Base-by-base conservation (phyloP, 2,113 vertebrate species). In the Mesembrinibis cayennensis region DNA sequence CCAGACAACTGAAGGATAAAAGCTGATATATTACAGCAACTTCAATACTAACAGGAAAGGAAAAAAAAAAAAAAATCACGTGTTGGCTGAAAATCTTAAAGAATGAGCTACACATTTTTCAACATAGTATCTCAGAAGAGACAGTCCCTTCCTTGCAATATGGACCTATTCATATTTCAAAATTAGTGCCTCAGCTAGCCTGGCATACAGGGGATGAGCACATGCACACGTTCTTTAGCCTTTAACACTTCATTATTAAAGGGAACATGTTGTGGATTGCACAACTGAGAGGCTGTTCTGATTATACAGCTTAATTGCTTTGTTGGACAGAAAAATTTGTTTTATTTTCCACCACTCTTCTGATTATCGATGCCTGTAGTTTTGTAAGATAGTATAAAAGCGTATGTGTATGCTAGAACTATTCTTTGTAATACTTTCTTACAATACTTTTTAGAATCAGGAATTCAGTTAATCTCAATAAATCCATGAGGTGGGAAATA, bases 391-490 rank as follows among this genome's bases (percentile, higher is more conserved):
- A 62, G 27, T 34, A 17, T 18, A 56, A 63, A 30, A 82, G 10
- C 32, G 7, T 8, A 69, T 2, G 3, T 16, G 26, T 50, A 30
- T 74, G 36, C 16, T 62, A 47, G 56, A 78, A 81, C 13, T 0
- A 0, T 40, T 81, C 52, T 50, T 92, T 56, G 15, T 69, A 96
- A 79, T 96, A 53, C 82, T 96, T 96, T 93, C 74, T 79, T 72
- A 92, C 30, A 6, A 47, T 65, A 59, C 44, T 59, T 92, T 95
- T 96, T 94, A 82, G 77, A 97, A 89, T 93, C 77, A 96, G 69
- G 70, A 97, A 97, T 96, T 95, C 79, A 96, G 87, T 92, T 80
- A 73, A 38, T 66, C 76, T 86, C 32, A 23, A 47, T 79, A 76
- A 92, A 88, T 85, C 84, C 25, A 30, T 16, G 85, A 91, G 62